Evolutionary conservation across 2,888 invertebrate species (phyloP).

Genomic region (Aporophyla lueneburgensis): DNA sequence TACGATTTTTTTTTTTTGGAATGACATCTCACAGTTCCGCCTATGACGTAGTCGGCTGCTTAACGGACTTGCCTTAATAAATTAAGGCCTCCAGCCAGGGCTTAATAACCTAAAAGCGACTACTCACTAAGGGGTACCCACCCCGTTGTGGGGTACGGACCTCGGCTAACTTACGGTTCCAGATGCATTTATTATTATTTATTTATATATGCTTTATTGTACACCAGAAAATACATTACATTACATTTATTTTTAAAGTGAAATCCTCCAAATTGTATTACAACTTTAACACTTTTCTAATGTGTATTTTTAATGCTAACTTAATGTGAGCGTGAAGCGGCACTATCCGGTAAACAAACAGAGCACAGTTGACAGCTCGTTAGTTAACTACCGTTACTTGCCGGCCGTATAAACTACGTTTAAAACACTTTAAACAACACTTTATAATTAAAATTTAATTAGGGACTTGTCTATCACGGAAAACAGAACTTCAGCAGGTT

Average conservation of each 20-base stretch:
- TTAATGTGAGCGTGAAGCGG: slow-evolving; percentile 27
- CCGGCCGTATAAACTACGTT: slow-evolving; percentile 9
- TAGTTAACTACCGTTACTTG: slow-evolving; percentile 28
- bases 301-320: slow-evolving; percentile 9
- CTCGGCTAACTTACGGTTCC: not conserved
- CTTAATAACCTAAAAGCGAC: too few relatives aligned
- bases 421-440: slow-evolving; percentile 39
- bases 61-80: too few relatives aligned
- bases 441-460: slow-evolving; percentile 18
- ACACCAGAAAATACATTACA: too few relatives aligned
- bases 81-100: too few relatives aligned
- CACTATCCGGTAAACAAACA: slow-evolving; percentile 20
- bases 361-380: slow-evolving; percentile 45
- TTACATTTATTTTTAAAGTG: not conserved
- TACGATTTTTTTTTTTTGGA: too few relatives aligned
- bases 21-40: too few relatives aligned
- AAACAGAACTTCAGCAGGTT: slow-evolving; percentile 12
- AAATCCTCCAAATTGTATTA: not conserved
- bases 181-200: too few relatives aligned
- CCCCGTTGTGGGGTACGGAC: too few relatives aligned
- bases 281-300: slow-evolving; percentile 11
- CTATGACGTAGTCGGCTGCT: too few relatives aligned
- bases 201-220: too few relatives aligned
- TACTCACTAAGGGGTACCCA: too few relatives aligned
- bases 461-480: slow-evolving; percentile 6